Base-by-base conservation (phyloP, 1,140 invertebrate species). In the Caerostris darwini region DNA sequence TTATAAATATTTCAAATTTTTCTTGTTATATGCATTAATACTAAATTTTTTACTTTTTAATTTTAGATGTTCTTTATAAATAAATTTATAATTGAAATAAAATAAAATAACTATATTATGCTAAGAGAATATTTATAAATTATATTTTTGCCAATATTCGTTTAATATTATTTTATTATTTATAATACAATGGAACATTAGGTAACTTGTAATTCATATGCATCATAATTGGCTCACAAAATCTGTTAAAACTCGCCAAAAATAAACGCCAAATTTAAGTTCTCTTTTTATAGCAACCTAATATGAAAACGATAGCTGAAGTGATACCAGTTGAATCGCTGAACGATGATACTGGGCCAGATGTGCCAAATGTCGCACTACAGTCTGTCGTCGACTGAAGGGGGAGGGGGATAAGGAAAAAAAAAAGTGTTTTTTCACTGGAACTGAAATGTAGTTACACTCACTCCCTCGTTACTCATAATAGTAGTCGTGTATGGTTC, bases 351-450 rank as follows among this genome's bases (percentile, higher is more conserved):
- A 59, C 82, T 85, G 19, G n/a, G 61, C 90, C 90, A 92, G 90
- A 92, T 92, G 90, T 77, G 77, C 81, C 77, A 92, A 92, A 92
- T 85, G 90, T 92, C 90, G 81, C 90, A 91, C 90, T 92, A 64
- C 81, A 85, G 85, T 92, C 90, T 92, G 90, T 92, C 61, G 77
- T 56, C 90, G 89, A n/a, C 6, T 67, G 64, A 67, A 10, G 12
- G n/a, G n/a, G 50, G 54, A 5, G 56, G n/a, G n/a, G 82, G 82
- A 12, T 19, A 85, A 8, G 34, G 34, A 69, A 50, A 12, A 77
- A 77, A 50, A 71, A 71, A 5, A 19, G 2, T n/a, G 5, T 10
- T 12, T 10, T 34, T 34, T 34, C 34, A 34, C 34, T 34, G 34
- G 34, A 34, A 34, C 34, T 1, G 34, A 34, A 34, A 34, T 34